Percentiles rank a stretch among this genome's conserved stretches.
phyloP scores from a whole-genome alignment of 37 sponge, comb jelly and placozoan genomes.

The Chondrosia reniformis region DNA sequence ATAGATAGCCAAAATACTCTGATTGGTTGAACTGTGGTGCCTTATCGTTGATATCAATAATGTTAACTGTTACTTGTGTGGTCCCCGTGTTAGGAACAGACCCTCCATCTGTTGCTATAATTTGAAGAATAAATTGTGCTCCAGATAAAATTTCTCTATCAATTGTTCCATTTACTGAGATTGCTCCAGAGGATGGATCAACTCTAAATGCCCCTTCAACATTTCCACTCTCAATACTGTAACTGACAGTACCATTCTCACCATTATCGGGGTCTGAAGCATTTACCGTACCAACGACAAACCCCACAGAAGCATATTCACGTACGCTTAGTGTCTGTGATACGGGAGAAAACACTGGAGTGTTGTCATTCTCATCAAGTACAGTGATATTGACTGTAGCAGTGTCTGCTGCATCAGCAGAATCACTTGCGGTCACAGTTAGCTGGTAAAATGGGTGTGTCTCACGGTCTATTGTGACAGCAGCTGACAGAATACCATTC shows the following conservation, averaged over 20 bases:
- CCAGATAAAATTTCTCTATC: constrained; percentile 26
- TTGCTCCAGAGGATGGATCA: constrained; percentile 19
- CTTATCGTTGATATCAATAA: constrained; percentile 46
- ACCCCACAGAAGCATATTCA: constrained; percentile 32
- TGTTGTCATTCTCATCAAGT: constrained; percentile 74
- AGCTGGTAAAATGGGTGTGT: neutral
- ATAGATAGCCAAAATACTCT: constrained; percentile 35
- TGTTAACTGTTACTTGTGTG: constrained; percentile 15
- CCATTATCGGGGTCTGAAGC: constrained; percentile 47
- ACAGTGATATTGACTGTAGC: constrained; percentile 39
- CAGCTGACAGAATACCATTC: neutral
- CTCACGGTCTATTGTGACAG: neutral
- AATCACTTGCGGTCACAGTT: neutral
- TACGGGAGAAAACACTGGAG: constrained; percentile 29
- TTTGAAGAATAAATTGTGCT: constrained; percentile 21
- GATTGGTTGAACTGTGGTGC: constrained; percentile 33
- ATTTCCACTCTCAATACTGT: constrained; percentile 22
- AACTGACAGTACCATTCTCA: constrained; percentile 20
- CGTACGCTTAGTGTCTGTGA: constrained; percentile 16
- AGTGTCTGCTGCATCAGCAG: neutral
- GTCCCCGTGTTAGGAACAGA: neutral
- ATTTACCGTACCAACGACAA: constrained; percentile 5
- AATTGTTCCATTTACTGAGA: constrained; percentile 17
- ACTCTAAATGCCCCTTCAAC: constrained; percentile 23
- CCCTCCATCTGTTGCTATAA: constrained; percentile 31